Evolutionary conservation across 2,797 vertebrate genomes (phyloP).

Genomic region (Artibeus jamaicensis): DNA sequence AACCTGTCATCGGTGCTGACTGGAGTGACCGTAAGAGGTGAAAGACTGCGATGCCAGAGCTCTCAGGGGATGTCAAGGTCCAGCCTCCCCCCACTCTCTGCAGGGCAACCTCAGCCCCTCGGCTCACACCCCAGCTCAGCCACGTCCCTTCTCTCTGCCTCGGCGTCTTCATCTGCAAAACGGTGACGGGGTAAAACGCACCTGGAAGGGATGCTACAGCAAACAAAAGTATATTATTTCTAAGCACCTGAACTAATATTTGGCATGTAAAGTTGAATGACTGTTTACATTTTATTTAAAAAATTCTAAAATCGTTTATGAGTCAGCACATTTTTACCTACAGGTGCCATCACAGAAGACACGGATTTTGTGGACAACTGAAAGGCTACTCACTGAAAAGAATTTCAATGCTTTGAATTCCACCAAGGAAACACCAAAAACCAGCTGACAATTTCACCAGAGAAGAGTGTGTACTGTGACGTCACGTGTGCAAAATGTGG

Average conservation of each 20-base stretch:
- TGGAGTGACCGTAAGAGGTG: neutral
- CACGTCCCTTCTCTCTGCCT: neutral
- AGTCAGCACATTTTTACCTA: neutral
- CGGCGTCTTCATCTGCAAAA: neutral
- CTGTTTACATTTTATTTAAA: neutral
- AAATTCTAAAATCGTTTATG: neutral
- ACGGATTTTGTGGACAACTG: neutral
- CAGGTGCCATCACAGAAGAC: neutral
- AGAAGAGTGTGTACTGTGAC: neutral
- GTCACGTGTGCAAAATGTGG: slow-evolving; percentile 4
- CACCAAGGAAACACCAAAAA: neutral
- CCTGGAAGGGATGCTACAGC: neutral
- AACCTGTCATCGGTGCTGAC: neutral
- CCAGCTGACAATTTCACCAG: neutral
- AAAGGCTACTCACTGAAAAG: neutral
- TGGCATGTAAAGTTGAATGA: neutral
- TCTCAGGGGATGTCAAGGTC: neutral
- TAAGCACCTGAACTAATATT: neutral
- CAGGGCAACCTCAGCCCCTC: too few species aligned
- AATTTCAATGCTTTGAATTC: neutral
- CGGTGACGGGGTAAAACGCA: neutral
- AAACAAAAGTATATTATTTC: neutral
- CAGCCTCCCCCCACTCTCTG: neutral
- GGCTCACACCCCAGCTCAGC: neutral
- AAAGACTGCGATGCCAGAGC: neutral